These are phyloP conservation scores for Tetragnatha montana DNA, from an alignment of 2,888 invertebrate genomes.

Conservation along the genomic window DNA sequence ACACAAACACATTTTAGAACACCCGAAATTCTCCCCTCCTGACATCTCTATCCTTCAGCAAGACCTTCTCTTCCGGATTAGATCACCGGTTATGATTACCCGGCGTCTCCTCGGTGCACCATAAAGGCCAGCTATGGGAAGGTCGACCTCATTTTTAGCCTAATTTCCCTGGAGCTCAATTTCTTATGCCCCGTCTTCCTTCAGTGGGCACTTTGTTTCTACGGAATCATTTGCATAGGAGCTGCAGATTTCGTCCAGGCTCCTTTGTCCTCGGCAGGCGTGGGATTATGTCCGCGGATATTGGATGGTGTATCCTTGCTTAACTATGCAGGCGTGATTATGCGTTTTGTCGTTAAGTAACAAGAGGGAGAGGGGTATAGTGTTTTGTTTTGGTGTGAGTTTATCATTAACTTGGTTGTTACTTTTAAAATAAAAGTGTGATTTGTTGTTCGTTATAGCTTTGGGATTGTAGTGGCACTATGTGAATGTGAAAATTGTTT, in stretches of 20 bases:
- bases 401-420: no score
- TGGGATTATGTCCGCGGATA: neutral
- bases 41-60: slow-evolving; percentile 13
- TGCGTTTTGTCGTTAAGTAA: no score
- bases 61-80: slow-evolving; percentile 21
- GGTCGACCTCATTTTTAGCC: slow-evolving; percentile 30
- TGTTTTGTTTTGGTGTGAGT: no score
- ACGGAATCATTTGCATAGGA: neutral
- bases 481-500: no score
- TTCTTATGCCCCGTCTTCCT: slow-evolving; percentile 27
- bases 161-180: slow-evolving; percentile 59
- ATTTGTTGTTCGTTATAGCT: no score
- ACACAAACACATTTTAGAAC: no score
- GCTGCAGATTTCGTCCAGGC: neutral
- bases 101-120: slow-evolving; percentile 11
- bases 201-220: neutral
- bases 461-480: no score
- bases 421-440: no score
- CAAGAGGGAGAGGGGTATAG: no score
- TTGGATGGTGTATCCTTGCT: no score
- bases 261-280: neutral
- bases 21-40: neutral
- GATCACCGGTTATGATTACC: slow-evolving; percentile 44
- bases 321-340: no score
- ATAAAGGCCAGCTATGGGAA: slow-evolving; percentile 13